Evolutionary conservation across 2,888 invertebrate genomes (phyloP).

Genomic region (Pseudanteris insignis): DNA sequence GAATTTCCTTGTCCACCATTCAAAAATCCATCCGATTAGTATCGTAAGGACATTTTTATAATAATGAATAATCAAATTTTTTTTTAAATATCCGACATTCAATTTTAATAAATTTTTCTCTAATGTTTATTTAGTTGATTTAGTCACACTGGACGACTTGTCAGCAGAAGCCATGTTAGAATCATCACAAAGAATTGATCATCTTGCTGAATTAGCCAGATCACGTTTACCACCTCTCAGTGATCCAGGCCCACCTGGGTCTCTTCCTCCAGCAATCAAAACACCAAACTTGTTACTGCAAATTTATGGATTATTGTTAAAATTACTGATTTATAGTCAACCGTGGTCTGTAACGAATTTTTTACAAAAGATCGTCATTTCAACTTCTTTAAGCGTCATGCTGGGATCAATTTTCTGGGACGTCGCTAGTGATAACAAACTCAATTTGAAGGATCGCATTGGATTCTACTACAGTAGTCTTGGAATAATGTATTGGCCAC

Average conservation of each 20-base stretch:
- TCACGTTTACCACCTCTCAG: conserved; percentile 72
- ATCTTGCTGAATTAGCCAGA: conserved; percentile 83
- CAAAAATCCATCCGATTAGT: conserved; percentile 97
- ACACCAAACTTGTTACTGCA: conserved; percentile 76
- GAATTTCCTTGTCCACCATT: conserved; percentile 96
- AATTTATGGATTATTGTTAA: conserved; percentile 73
- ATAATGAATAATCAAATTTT: too few species aligned
- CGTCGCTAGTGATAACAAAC: conserved; percentile 78
- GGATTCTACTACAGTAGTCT: conserved; percentile 89
- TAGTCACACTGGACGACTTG: conserved; percentile 91
- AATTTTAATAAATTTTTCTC: too few species aligned
- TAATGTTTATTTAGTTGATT: conserved; percentile 77
- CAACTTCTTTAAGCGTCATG: conserved; percentile 83
- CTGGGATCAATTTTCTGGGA: conserved; percentile 92
- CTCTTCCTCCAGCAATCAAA: conserved; percentile 74
- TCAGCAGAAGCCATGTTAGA: conserved; percentile 95
- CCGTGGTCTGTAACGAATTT: conserved; percentile 84
- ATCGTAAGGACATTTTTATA: conserved; percentile 85
- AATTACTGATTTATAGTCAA: conserved; percentile 81
- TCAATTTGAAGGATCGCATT: conserved; percentile 79
- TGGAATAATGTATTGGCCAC: conserved; percentile 81
- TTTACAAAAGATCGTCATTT: conserved; percentile 79
- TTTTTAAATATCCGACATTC: too few species aligned
- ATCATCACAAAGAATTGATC: conserved; percentile 92
- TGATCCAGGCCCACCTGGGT: conserved; percentile 82